Conservation (phyloP, 2,113 vertebrate genomes). For the Corythornis cristatus region DNA sequence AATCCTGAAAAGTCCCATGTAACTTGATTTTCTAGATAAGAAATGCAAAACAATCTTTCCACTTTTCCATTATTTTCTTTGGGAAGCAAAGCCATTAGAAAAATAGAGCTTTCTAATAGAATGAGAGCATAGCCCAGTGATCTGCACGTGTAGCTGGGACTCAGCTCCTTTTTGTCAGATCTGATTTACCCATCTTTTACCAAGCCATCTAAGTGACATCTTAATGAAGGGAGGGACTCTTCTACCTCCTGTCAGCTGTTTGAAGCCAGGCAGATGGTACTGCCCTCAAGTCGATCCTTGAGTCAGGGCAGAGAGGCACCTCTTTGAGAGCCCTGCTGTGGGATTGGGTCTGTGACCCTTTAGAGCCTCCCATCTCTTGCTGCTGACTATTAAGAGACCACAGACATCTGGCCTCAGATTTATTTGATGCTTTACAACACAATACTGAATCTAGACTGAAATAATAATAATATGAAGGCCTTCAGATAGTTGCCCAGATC, state of each 20-base stretch:
- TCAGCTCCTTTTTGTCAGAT: neutral
- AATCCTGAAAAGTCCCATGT: neutral
- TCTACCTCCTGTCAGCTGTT: neutral
- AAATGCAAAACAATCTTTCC: neutral
- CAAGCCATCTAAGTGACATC: neutral
- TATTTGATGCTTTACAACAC: neutral
- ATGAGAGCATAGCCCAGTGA: neutral
- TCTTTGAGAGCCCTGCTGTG: neutral
- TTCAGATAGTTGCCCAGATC: neutral
- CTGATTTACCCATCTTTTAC: neutral
- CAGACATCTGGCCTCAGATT: neutral
- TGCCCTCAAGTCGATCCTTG: neutral
- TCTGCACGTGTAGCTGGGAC: neutral
- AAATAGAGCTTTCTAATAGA: constrained; percentile 22
- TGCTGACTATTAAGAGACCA: neutral
- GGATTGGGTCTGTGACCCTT: neutral
- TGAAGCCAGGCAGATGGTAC: neutral
- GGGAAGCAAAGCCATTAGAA: neutral
- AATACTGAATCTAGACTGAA: neutral
- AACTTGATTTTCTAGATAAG: constrained; percentile 36
- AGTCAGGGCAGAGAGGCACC: neutral
- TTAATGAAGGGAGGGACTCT: neutral
- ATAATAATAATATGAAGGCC: neutral
- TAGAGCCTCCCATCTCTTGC: neutral
- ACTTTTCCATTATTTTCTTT: neutral